Evolutionary conservation across 2,888 invertebrate species (phyloP).

Genomic region (Julus scanicus): DNA sequence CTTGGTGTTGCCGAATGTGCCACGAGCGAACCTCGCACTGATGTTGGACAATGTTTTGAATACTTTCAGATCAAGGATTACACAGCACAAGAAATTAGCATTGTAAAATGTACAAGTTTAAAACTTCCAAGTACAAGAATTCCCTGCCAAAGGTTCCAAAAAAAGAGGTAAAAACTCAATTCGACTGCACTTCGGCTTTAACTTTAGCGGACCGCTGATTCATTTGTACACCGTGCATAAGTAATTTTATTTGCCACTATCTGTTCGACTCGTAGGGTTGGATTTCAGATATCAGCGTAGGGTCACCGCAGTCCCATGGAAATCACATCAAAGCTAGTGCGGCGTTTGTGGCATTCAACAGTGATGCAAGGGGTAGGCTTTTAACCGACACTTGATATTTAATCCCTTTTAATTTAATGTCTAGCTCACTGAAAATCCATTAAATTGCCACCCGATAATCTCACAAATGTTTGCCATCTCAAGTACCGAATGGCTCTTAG

Average conservation of each 20-base stretch:
- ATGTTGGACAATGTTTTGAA: not conserved
- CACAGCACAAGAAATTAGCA: not conserved
- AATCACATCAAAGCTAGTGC: slow-evolving; percentile 95
- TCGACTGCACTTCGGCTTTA: not conserved
- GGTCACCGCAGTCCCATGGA: slow-evolving; percentile 92
- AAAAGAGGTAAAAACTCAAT: slow-evolving; percentile 73
- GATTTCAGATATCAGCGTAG: slow-evolving; percentile 88
- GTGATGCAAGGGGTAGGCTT: slow-evolving; percentile 82
- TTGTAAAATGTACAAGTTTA: slow-evolving; percentile 74
- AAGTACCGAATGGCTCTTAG: slow-evolving; percentile 31
- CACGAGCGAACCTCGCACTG: no score
- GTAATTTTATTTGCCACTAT: slow-evolving; percentile 44
- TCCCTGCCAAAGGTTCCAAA: slow-evolving; percentile 95
- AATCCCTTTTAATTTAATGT: not conserved
- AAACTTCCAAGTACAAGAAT: slow-evolving; percentile 98
- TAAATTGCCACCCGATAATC: not conserved
- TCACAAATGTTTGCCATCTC: no score
- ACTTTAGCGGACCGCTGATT: no score
- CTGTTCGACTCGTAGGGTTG: slow-evolving; percentile 68
- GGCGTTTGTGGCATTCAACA: slow-evolving; percentile 94
- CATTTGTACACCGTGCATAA: no score
- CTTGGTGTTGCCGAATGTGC: no score
- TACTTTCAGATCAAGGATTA: not conserved
- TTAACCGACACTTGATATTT: slow-evolving; percentile 48
- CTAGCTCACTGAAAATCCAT: not conserved